Evolutionary conservation across 2,113 vertebrate species (phyloP), one percentile per base, ranked within the genome.

Genomic region (Planiliza haematocheilus): DNA sequence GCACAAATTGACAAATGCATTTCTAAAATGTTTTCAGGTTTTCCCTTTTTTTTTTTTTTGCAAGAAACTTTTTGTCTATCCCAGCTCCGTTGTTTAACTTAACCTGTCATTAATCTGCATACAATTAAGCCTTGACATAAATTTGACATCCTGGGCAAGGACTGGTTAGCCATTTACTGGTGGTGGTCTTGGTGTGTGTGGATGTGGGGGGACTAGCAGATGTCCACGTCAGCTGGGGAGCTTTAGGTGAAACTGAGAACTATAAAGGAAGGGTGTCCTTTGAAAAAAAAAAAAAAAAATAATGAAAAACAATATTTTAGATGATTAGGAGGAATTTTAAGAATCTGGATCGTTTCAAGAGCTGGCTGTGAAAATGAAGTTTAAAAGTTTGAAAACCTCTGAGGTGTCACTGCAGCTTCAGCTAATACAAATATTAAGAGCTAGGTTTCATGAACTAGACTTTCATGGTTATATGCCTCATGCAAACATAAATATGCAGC

Each of bases 91-190:
- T 87, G 76, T 89, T 86, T 81, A 64, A 56, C 16, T 86, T 79
- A 82, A 89, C 81, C 83, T 90, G 85, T 85, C 87, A 82, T 91
- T 89, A 87, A 89, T 90, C 82, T 92, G 85, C 86, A 90, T 90
- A 85, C 88, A 80, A 92, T 87, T 90, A 83, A 41, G 65, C 50
- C 71, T 24, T 78, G 78, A 90, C 87, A 76, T 58, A 73, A 76
- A 69, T 84, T 65, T 87, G 88, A 90, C 82, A 64, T 85, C 65
- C 77, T 36, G 74, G 73, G 55, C 84, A 78, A 70, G 62, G 77
- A 85, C 87, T 92, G 89, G 91, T 84, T 90, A 81, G 79, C 63
- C 67, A 72, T 84, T 87, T 81, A 52, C 80, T 64, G 74, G 81
- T 53, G 70, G 74, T 41, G 21, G 8, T 42, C 18, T 24, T 12